These are phyloP conservation scores for Onychomys arenicola DNA, from an alignment of 2,797 vertebrate genomes.

Conservation along the genomic window DNA sequence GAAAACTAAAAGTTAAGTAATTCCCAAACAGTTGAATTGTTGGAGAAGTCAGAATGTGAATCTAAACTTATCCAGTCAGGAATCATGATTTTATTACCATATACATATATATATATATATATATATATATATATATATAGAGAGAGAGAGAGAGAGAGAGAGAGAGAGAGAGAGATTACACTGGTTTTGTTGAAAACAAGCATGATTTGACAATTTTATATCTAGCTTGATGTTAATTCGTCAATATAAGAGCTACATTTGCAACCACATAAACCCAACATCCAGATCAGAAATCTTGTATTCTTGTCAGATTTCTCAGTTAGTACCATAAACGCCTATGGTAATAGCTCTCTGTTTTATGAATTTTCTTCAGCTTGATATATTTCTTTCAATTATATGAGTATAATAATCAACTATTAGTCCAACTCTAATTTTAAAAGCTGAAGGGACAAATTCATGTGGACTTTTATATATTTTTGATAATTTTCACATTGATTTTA, in stretches of 20 bases:
- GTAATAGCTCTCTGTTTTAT: background rate
- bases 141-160: too few relatives aligned
- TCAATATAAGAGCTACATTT: background rate
- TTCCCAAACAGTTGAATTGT: constrained; percentile 13
- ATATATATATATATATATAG: too few relatives aligned
- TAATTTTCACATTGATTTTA: background rate
- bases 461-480: background rate
- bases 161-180: too few relatives aligned
- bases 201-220: background rate
- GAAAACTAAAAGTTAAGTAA: constrained; percentile 25
- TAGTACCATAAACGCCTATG: background rate
- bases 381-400: constrained; percentile 12
- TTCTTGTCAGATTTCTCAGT: background rate
- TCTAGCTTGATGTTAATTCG: background rate
- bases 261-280: background rate
- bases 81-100: background rate
- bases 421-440: constrained; percentile 28
- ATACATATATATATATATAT: too few relatives aligned
- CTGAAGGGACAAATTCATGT: background rate
- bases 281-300: background rate
- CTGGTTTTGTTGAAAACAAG: background rate
- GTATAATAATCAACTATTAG: constrained; percentile 4
- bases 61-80: background rate
- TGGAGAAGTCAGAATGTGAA: constrained; percentile 30
- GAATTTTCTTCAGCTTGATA: background rate